Evolutionary conservation across 2,888 invertebrate genomes (phyloP).

Genomic region (Drosophila planitibia): DNA sequence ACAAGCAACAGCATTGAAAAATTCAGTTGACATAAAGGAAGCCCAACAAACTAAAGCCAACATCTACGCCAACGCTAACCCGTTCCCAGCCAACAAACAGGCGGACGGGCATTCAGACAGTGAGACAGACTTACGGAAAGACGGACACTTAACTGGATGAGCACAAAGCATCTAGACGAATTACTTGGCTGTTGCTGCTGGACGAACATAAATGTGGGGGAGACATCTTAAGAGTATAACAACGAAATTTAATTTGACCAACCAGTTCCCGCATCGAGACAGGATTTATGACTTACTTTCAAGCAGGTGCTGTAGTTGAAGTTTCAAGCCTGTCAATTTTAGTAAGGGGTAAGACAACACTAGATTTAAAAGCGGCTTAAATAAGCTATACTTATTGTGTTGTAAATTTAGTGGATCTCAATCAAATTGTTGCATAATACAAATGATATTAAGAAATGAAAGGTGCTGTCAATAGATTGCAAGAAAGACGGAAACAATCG

Average conservation of each 20-base stretch:
- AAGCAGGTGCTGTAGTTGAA: conserved; percentile 16
- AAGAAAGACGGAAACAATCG: background rate
- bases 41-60: conserved; percentile 29
- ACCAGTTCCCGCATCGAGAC: conserved; percentile 40
- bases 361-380: background rate
- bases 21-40: conserved; percentile 77
- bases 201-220: background rate
- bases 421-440: background rate
- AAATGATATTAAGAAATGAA: too few relatives aligned
- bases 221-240: conserved; percentile 12
- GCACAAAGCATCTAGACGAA: conserved; percentile 74
- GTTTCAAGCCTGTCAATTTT: conserved; percentile 2
- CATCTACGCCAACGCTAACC: conserved; percentile 4
- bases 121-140: background rate
- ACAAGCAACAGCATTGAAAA: conserved; percentile 65
- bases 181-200: conserved; percentile 63
- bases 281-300: conserved; percentile 54
- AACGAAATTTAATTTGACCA: conserved; percentile 71
- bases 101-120: conserved; percentile 3
- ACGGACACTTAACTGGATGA: conserved; percentile 41
- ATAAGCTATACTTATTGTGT: background rate
- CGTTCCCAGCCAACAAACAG: conserved; percentile 1
- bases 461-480: background rate
- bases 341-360: conserved; percentile 1
- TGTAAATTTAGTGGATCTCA: background rate